Conservation (phyloP, 2,113 vertebrate species). For the Odobenus rosmarus region DNA sequence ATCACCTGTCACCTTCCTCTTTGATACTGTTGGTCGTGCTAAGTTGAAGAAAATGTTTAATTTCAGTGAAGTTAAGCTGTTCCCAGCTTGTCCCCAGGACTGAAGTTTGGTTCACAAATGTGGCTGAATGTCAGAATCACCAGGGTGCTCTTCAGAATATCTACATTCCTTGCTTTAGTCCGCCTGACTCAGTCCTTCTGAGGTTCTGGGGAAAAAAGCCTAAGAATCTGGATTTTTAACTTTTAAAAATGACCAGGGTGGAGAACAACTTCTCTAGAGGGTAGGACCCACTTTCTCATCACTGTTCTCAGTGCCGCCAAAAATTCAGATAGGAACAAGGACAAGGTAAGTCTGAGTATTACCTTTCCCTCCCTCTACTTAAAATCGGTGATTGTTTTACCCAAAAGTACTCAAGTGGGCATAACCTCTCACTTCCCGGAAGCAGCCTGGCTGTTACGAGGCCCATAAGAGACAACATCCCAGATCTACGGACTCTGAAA, state of each 20-base stretch:
- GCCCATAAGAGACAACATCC: rapidly evolving
- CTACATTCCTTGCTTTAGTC: neutral
- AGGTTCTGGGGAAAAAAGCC: neutral
- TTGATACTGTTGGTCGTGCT: neutral
- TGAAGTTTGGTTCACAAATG: neutral
- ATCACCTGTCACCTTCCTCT: neutral
- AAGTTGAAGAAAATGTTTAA: neutral
- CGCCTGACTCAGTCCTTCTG: neutral
- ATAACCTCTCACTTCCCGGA: neutral
- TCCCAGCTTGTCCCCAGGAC: neutral
- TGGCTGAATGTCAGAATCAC: neutral
- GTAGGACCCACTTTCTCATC: neutral
- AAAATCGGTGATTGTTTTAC: neutral
- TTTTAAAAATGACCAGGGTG: neutral
- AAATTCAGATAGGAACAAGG: neutral
- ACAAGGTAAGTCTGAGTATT: neutral
- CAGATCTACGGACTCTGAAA: neutral
- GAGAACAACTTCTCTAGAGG: neutral
- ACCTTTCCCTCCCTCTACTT: neutral
- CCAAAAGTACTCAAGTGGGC: neutral
- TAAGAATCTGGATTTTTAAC: neutral
- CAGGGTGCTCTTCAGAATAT: neutral
- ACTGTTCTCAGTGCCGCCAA: neutral
- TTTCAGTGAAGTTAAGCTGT: neutral
- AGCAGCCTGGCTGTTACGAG: neutral